These are phyloP conservation scores for Mylabris phalerata DNA, from an alignment of 1,140 invertebrate species.

Conservation along the genomic window DNA sequence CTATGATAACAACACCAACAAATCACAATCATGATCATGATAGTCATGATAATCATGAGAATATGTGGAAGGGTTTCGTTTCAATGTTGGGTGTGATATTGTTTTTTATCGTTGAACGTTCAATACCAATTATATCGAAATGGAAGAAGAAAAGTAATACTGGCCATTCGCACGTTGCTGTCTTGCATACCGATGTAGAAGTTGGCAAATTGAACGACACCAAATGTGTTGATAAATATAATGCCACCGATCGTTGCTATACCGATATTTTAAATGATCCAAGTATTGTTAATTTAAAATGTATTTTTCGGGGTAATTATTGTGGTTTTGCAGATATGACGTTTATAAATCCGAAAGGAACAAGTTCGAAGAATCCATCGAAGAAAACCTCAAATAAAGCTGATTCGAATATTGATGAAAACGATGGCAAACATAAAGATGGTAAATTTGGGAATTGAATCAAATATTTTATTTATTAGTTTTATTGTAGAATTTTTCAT, in stretches of 20 bases:
- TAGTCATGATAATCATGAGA: slow-evolving; percentile 40
- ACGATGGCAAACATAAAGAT: no score
- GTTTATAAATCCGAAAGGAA: no score
- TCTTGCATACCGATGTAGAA: slow-evolving; percentile 23
- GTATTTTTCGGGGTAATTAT: no score
- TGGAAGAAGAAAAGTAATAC: slow-evolving; percentile 62
- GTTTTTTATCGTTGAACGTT: slow-evolving; percentile 82
- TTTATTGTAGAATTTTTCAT: slow-evolving; percentile 17
- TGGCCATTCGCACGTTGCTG: slow-evolving; percentile 34
- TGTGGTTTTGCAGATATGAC: no score
- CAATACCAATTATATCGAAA: slow-evolving; percentile 70
- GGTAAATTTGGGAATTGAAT: no score
- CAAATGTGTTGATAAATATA: slow-evolving; percentile 77
- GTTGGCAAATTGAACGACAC: slow-evolving; percentile 47
- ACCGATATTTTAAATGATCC: slow-evolving; percentile 51
- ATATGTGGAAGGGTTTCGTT: slow-evolving; percentile 77
- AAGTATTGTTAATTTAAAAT: slow-evolving; percentile 34
- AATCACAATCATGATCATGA: slow-evolving; percentile 35
- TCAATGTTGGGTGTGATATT: slow-evolving; percentile 76
- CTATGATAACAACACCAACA: slow-evolving; percentile 42
- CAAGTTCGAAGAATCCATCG: no score
- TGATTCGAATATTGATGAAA: no score
- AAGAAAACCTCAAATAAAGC: no score
- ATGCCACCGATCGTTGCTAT: slow-evolving; percentile 77
- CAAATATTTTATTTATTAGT: no score